Conservation (phyloP, 2,797 vertebrate genomes). For the Tragelaphus oryx region DNA sequence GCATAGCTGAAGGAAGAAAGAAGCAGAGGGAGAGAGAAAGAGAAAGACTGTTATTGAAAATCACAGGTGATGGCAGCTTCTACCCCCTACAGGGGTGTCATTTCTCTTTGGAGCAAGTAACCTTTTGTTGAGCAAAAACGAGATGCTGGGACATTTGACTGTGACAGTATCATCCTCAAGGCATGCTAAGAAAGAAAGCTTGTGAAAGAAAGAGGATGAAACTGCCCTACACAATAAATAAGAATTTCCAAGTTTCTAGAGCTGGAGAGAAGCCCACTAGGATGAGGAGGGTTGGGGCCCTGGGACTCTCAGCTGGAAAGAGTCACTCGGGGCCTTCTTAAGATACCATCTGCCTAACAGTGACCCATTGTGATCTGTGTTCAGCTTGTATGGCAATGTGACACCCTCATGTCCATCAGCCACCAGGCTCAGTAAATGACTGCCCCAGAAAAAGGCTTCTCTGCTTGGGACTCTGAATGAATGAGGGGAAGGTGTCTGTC, state of each 20-base stretch:
- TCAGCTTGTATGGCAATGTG: neutral
- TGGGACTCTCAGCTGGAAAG: neutral
- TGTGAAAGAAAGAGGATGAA: neutral
- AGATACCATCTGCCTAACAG: neutral
- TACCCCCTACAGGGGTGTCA: neutral
- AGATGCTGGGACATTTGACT: neutral
- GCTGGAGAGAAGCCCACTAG: neutral
- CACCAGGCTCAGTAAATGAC: neutral
- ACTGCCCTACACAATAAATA: neutral
- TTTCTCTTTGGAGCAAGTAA: neutral
- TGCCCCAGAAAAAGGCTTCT: neutral
- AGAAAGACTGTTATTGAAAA: neutral
- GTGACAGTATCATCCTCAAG: neutral
- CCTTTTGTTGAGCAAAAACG: constrained; percentile 28
- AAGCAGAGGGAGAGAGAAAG: neutral
- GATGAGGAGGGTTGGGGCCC: neutral
- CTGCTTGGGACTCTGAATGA: neutral
- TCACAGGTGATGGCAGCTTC: neutral
- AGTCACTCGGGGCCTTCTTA: neutral
- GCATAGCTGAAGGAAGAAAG: neutral
- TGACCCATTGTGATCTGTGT: neutral
- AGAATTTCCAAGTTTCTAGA: neutral
- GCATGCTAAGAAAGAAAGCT: neutral
- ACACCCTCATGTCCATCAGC: neutral
- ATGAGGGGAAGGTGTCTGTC: neutral